Evolutionary conservation across 2,113 vertebrate genomes (phyloP), one percentile per base, ranked within the genome.

Genomic region (Elephas maximus): DNA sequence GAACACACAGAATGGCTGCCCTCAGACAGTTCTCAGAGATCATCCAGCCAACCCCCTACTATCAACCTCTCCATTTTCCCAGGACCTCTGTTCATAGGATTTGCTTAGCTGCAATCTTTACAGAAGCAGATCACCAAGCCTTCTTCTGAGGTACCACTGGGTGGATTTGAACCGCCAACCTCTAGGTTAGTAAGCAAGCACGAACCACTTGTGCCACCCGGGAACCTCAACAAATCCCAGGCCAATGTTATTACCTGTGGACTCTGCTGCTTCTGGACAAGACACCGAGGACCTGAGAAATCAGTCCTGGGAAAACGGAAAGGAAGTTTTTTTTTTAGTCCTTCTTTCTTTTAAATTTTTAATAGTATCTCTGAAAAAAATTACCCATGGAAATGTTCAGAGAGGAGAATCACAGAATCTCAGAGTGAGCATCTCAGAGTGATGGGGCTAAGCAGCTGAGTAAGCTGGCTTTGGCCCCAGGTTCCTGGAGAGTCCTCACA

Each of bases 301-400:
- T 80, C 9, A 62, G 74, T 51, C 63, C 69, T 12, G 2, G 80
- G 83, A 77, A 89, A 93, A 73, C 3, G 45, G 20, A 69, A 8
- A 81, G 30, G 28, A 48, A 26, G 65, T 5, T 7, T 1, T 76
- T 1, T 76, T 28, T 30, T 51, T 48, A 48, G 48, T 48, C 48
- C 48, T 48, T 48, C 48, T 48, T 48, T 48, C 37, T 48, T 48
- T 48, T 48, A 48, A 48, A 53, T 92, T 33, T 37, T 71, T 53
- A 83, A 57, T 37, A 85, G 62, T 21, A 81, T 23, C 57, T 95
- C 69, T 81, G 60, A 26, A 91, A 60, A 69, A 60, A 74, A 74
- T 57, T 26, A 69, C 44, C n/a, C 48, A 1, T n/a, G 45, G 74
- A 91, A 88, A 88, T 60, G 15, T 44, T 84, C 83, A 53, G 67